Percentiles rank a stretch among this genome's conserved stretches.
phyloP scores from a whole-genome alignment of 2,797 vertebrate genomes.

The Sebastes vulpes region DNA sequence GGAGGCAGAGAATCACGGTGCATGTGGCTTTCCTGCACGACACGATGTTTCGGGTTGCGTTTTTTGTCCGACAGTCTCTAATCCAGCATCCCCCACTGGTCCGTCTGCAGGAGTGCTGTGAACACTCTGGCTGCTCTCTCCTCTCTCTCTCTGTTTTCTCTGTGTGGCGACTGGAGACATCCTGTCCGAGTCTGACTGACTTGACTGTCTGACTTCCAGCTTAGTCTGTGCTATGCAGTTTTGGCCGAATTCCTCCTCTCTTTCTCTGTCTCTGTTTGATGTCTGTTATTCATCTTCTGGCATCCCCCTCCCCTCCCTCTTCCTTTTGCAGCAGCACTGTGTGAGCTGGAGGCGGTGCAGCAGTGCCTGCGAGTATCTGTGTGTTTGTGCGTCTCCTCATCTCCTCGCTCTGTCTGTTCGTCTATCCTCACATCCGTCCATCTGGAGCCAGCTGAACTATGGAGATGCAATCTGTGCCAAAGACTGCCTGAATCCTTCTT shows the following conservation, averaged over 20 bases:
- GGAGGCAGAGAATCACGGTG: slow-evolving; percentile 81
- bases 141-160: slow-evolving; percentile 35
- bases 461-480: slow-evolving; percentile 63
- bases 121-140: slow-evolving; percentile 45
- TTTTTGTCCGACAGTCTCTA: slow-evolving; percentile 73
- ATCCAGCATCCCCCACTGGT: slow-evolving; percentile 76
- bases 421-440: slow-evolving; percentile 57
- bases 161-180: slow-evolving; percentile 52
- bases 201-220: slow-evolving; percentile 59
- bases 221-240: slow-evolving; percentile 65
- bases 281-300: slow-evolving; percentile 53
- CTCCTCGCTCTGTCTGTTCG: slow-evolving; percentile 36
- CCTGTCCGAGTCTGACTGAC: slow-evolving; percentile 56
- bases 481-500: slow-evolving; percentile 51
- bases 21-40: slow-evolving; percentile 88
- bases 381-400: slow-evolving; percentile 35
- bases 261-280: slow-evolving; percentile 44
- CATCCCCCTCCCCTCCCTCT: slow-evolving; percentile 33
- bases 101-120: slow-evolving; percentile 69
- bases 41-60: slow-evolving; percentile 68
- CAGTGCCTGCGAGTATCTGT: slow-evolving; percentile 55
- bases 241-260: slow-evolving; percentile 48
- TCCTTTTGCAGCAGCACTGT: slow-evolving; percentile 58
- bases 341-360: slow-evolving; percentile 60
- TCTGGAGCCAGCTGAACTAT: slow-evolving; percentile 60